Evolutionary conservation across 2,113 vertebrate genomes (phyloP), one percentile per base, ranked within the genome.

Genomic region (Pipa parva): DNA sequence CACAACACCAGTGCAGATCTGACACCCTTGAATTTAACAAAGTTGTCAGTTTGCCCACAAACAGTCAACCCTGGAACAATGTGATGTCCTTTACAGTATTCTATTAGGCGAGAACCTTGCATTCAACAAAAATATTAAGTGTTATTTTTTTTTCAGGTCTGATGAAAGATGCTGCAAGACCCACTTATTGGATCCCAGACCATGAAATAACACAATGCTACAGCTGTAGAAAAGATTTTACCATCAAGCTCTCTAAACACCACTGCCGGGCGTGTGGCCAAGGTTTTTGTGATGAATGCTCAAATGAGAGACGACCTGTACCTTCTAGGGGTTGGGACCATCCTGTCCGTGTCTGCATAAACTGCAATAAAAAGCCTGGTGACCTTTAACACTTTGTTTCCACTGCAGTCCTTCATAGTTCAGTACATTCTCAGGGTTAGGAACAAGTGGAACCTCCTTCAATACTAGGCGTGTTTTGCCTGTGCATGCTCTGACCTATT

Each of bases 251-350:
- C 39, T 95, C 96, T 75, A 99, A 97, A 74, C 97, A 99, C 78
- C 97, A 99, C 86, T 99, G 97, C 69, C 92, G 96, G 27, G 93
- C 96, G 74, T 99, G 97, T 0, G 97, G 97, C 50, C 93, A 99
- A 84, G 96, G 97, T 4, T 96, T 98, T 83, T 99, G 97, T 4
- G 90, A 92, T 0, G 92, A 95, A 71, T 99, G 96, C 75, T 99
- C 96, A 1, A 89, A 89, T 0, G 92, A 93, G 73, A 90, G 94
- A 18, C 87, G 95, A 52, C 68, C 94, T 0, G 95, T 99, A 70
- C 95, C 97, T 17, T 97, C 97, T 17, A 87, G 97, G 0, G 97
- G 96, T 65, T 99, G 97, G 97, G 95, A 99, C 86, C 96, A 99
- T 79, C 94, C 93, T 0, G 97, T 99, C 71, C 87, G 96, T 74